Evolutionary conservation across 2,797 vertebrate genomes (phyloP).

Genomic region (Smutsia gigantea): DNA sequence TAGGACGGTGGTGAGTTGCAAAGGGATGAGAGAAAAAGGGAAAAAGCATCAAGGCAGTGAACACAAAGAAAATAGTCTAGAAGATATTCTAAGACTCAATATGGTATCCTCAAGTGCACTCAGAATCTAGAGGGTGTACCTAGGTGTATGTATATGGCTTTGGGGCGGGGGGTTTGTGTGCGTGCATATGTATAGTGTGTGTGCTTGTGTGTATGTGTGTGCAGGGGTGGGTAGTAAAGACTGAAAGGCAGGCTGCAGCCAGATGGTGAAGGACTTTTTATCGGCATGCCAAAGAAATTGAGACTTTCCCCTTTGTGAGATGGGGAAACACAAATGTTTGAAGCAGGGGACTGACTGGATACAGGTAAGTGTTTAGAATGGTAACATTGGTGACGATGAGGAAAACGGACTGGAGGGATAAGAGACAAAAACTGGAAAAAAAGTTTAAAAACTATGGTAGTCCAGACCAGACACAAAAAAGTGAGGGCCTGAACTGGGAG

Average conservation of each 20-base stretch:
- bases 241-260: neutral
- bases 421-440: neutral
- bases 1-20: neutral
- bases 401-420: neutral
- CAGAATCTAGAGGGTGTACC: neutral
- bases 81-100: neutral
- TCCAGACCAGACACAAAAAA: neutral
- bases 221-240: neutral
- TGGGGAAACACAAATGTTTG: neutral
- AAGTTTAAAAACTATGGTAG: neutral
- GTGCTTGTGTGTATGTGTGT: neutral
- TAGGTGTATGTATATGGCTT: neutral
- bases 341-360: neutral
- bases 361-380: neutral
- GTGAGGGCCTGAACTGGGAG: neutral
- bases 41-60: neutral
- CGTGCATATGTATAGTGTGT: rapidly evolving
- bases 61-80: neutral
- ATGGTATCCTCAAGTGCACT: neutral
- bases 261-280: neutral
- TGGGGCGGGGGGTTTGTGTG: neutral
- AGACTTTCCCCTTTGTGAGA: neutral
- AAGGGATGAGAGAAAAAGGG: neutral
- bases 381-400: neutral
- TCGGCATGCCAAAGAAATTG: neutral